phyloP scores from a whole-genome alignment of 1,140 invertebrate species.

The Spodoptera frugiperda region DNA sequence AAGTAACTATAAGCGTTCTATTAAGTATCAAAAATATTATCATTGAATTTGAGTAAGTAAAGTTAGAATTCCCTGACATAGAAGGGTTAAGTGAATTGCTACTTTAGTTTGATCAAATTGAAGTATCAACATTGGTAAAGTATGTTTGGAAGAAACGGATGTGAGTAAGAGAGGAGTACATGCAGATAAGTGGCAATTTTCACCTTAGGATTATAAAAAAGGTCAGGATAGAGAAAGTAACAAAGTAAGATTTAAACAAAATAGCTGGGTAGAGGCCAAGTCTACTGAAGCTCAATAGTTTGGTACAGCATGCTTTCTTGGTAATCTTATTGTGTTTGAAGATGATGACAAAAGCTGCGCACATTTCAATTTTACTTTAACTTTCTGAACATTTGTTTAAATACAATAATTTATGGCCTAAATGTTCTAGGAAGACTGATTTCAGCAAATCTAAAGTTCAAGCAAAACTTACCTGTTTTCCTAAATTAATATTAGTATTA shows the following conservation, averaged over 20 bases:
- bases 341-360: conserved; percentile 23
- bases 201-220: neutral
- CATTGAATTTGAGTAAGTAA: conserved; percentile 16
- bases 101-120: conserved; percentile 10
- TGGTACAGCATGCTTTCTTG: conserved; percentile 29
- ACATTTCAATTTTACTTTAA: conserved; percentile 37
- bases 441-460: conserved; percentile 1
- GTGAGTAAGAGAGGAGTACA: conserved; percentile 19
- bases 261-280: neutral
- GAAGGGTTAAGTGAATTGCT: neutral
- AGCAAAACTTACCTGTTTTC: conserved; percentile 18
- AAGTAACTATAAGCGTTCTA: conserved; percentile 13
- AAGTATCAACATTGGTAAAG: conserved; percentile 26
- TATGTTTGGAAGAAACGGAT: conserved; percentile 11
- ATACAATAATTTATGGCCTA: neutral
- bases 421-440: conserved; percentile 21
- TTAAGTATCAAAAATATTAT: conserved; percentile 21
- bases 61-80: conserved; percentile 17
- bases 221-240: neutral
- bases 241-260: conserved; percentile 7
- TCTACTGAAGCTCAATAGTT: conserved; percentile 20
- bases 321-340: conserved; percentile 32
- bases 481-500: neutral
- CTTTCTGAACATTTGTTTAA: neutral
- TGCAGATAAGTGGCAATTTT: neutral